Evolutionary conservation across 35 echinoderm and acorn worm species (phyloP).

Genomic region (Ptychodera flava): DNA sequence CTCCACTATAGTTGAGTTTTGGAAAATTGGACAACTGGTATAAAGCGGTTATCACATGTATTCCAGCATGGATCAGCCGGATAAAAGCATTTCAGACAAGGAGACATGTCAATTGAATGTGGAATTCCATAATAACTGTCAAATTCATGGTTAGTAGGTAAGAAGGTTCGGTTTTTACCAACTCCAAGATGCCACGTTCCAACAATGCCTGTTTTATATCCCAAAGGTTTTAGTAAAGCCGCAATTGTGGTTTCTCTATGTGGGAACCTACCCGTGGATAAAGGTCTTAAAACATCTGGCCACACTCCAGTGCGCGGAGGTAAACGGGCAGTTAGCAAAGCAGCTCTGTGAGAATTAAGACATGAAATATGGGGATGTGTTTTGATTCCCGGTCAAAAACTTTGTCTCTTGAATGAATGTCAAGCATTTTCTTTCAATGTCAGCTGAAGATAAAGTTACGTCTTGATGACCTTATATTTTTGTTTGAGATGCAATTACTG

Average conservation of each 20-base stretch:
- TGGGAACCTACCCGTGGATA: constrained; percentile 74
- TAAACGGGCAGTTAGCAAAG: constrained; percentile 70
- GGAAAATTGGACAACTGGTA: constrained; percentile 53
- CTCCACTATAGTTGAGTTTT: constrained; percentile 46
- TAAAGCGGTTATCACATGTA: constrained; percentile 40
- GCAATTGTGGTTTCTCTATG: constrained; percentile 86
- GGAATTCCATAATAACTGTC: constrained; percentile 80
- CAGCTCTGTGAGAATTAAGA: constrained; percentile 43
- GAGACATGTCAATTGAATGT: constrained; percentile 94
- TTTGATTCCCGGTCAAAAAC: too few relatives aligned
- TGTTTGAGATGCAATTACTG: too few relatives aligned
- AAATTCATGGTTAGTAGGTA: constrained; percentile 83
- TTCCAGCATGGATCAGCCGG: constrained; percentile 67
- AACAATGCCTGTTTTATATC: constrained; percentile 74
- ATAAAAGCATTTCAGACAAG: constrained; percentile 74
- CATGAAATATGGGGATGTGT: background rate
- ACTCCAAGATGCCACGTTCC: constrained; percentile 98
- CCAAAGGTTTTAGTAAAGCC: constrained; percentile 56
- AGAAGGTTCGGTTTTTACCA: constrained; percentile 53
- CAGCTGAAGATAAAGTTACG: too few relatives aligned
- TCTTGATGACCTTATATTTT: too few relatives aligned
- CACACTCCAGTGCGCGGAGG: constrained; percentile 60
- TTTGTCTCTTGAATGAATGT: too few relatives aligned
- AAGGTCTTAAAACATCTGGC: constrained; percentile 61
- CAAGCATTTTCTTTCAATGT: too few relatives aligned